Evolutionary conservation across 2,797 vertebrate species (phyloP), one percentile per base, ranked within the genome.

Genomic region (Peromyscus eremicus): DNA sequence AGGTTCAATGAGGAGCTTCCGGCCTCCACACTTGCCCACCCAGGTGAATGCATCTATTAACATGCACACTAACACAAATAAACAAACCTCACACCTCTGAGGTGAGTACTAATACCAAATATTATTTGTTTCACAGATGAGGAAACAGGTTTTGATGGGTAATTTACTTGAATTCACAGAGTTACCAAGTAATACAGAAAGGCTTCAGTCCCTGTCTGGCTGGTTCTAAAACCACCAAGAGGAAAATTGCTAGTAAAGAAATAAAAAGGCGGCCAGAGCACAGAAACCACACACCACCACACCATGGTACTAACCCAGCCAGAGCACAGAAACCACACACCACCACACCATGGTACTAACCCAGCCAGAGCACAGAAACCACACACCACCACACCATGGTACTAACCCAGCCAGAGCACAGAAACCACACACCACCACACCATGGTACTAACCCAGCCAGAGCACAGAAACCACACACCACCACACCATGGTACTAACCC

Each of bases 111-210:
- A 79, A 40, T 73, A 64, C 60, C 46, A 55, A 40, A 49, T 52
- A 76, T 66, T 57, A 43, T 62, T 79, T 88, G 6, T 25, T 81
- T 94, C 73, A 83, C 55, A 82, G 60, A 83, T 66, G 52, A 91
- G 32, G 19, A 73, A 89, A 92, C 1, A 62, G 82, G 92, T n/a
- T 37, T 13, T 68, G 52, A n/a, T 40, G 57, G 55, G 46, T 49
- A 75, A 81, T 66, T 55, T 94, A 49, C 77, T 81, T 91, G 57
- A 92, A 52, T 21, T 80, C 77, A 85, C 71, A 85, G 52, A 96
- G 37, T 29, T 32, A 66, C 29, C 60, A 75, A 94, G 73, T 49
- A 92, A 82, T 29, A 73, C 17, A 83, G 37, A 86, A 96, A 76
- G 40, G 2, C 14, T 89, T 94, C 49, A 17, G 29, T 73, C 62